phyloP scores from a whole-genome alignment of 1,140 invertebrate species.

The Babylonia areolata region DNA sequence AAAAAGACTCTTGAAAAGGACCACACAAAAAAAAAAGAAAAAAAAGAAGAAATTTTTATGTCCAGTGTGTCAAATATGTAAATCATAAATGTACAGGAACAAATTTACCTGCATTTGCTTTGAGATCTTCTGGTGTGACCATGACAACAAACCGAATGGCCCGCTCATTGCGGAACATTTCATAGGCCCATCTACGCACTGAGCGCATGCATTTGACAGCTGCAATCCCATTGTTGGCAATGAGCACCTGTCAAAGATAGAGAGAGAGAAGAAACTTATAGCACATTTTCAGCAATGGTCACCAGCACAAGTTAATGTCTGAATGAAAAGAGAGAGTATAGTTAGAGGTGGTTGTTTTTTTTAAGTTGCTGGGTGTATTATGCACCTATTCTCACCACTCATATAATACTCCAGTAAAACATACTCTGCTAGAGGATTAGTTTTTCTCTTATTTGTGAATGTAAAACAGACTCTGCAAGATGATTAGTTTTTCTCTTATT shows the following conservation, averaged over 20 bases:
- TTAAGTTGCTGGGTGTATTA: too few species aligned
- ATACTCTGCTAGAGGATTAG: too few species aligned
- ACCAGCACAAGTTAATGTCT: constrained; percentile 77
- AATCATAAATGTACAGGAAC: neutral
- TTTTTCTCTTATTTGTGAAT: too few species aligned
- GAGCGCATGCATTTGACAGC: constrained; percentile 99
- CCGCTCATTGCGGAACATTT: constrained; percentile 98
- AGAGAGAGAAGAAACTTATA: neutral
- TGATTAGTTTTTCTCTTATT: too few species aligned
- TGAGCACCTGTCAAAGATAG: constrained; percentile 84
- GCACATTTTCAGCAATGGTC: constrained; percentile 84
- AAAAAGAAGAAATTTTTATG: too few species aligned
- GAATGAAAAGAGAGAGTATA: too few species aligned
- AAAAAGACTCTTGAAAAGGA: too few species aligned
- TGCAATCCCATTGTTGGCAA: constrained; percentile 99
- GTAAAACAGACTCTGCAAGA: too few species aligned
- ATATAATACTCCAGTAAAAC: too few species aligned
- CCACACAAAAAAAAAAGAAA: too few species aligned
- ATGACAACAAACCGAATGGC: constrained; percentile 98
- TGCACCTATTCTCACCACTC: too few species aligned
- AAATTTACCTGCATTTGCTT: constrained; percentile 81
- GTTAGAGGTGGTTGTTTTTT: too few species aligned
- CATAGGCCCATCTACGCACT: constrained; percentile 97
- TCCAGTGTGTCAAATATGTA: neutral
- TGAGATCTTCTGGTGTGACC: constrained; percentile 98